Percentiles rank a stretch among this genome's conserved stretches.
Evolutionary conservation across 2,888 invertebrate genomes (phyloP).

Genomic region (Drosophila neotestacea): DNA sequence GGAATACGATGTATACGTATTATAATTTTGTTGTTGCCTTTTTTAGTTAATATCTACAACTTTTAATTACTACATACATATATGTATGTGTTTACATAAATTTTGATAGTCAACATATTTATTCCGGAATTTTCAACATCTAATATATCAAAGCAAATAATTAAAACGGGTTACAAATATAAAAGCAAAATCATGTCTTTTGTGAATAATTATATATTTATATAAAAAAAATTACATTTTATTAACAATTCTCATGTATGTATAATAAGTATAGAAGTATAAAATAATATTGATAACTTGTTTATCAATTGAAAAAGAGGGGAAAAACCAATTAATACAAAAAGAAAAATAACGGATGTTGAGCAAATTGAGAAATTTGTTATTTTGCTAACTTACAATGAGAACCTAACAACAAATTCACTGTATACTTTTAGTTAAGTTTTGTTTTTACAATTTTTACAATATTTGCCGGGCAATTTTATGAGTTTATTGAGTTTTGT

Average conservation of each 20-base stretch:
- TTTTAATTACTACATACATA: constrained; percentile 31
- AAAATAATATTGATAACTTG: constrained; percentile 35
- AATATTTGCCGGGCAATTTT: constrained; percentile 36
- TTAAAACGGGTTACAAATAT: not conserved
- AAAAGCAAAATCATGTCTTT: constrained; percentile 12
- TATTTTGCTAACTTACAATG: constrained; percentile 43
- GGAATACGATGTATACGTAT: constrained; percentile 41
- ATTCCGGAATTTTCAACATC: constrained; percentile 27
- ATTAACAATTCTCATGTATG: constrained; percentile 36
- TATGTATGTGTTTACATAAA: constrained; percentile 34
- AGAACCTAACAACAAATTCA: constrained; percentile 34
- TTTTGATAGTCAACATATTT: constrained; percentile 46
- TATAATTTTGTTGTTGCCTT: constrained; percentile 47
- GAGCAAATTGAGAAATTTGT: constrained; percentile 44
- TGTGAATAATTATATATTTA: constrained; percentile 15
- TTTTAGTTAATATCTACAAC: constrained; percentile 66
- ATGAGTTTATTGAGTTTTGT: constrained; percentile 38
- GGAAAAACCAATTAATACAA: constrained; percentile 14
- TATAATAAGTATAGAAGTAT: constrained; percentile 33
- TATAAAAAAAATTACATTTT: constrained; percentile 28
- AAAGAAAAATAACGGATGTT: constrained; percentile 19
- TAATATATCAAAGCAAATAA: constrained; percentile 23
- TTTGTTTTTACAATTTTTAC: constrained; percentile 51
- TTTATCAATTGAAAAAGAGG: constrained; percentile 18
- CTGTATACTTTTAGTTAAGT: not conserved